Conservation (phyloP, 2,888 invertebrate genomes). For the Leptogaster cylindrica region DNA sequence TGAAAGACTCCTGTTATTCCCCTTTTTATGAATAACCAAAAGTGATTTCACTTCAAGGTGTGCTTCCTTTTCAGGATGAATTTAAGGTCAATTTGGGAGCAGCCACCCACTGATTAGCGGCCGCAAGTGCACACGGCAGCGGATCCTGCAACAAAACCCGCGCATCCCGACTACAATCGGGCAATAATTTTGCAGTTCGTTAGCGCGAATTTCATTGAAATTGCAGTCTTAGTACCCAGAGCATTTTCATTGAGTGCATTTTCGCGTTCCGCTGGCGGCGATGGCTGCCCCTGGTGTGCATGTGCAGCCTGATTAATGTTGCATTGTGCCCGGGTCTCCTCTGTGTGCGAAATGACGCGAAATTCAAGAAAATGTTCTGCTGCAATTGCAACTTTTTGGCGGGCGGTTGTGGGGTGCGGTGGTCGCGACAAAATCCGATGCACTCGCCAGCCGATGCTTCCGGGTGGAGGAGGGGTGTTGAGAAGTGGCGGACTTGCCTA, state of each 20-base stretch:
- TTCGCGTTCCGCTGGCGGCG: slow-evolving; percentile 16
- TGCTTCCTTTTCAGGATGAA: slow-evolving; percentile 9
- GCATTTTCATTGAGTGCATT: slow-evolving; percentile 10
- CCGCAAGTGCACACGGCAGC: slow-evolving; percentile 29
- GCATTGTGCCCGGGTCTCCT: slow-evolving; percentile 13
- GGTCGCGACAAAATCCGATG: background rate
- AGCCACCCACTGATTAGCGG: slow-evolving; percentile 24
- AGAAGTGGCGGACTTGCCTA: too few species aligned
- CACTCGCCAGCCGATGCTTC: too few species aligned
- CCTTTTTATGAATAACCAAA: too few species aligned
- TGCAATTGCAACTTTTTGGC: slow-evolving; percentile 1
- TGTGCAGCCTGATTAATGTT: slow-evolving; percentile 37
- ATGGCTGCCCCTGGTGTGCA: slow-evolving; percentile 1
- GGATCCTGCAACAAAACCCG: background rate
- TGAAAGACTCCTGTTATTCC: too few species aligned
- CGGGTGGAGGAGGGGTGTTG: too few species aligned
- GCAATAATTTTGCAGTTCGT: slow-evolving; percentile 39
- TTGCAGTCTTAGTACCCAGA: slow-evolving; percentile 17
- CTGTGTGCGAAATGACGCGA: background rate
- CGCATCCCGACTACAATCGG: slow-evolving; percentile 17
- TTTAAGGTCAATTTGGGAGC: slow-evolving; percentile 32
- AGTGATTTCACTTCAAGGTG: too few species aligned
- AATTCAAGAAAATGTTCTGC: slow-evolving; percentile 13
- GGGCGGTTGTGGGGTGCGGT: background rate
- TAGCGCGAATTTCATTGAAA: slow-evolving; percentile 37